phyloP scores from a whole-genome alignment of 2,797 vertebrate genomes.

The Siniperca undulata region DNA sequence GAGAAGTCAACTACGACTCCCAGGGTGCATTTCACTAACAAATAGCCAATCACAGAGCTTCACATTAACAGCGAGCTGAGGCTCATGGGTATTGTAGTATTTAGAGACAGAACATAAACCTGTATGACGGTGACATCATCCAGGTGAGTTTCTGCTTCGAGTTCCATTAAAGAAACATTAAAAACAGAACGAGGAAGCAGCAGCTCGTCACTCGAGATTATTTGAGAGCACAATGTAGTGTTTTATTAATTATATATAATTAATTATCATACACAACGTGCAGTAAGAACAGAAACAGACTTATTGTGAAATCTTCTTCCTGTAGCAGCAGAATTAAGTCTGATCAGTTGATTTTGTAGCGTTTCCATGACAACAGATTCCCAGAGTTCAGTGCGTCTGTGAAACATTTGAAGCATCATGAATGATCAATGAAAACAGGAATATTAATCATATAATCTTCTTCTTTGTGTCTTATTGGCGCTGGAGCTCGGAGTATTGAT shows the following conservation, averaged over 20 bases:
- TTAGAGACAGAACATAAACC: background rate
- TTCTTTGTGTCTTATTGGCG: constrained; percentile 1
- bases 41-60: background rate
- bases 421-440: background rate
- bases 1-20: background rate
- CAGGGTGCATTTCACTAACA: constrained; percentile 6
- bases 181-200: background rate
- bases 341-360: background rate
- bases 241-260: background rate
- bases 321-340: background rate
- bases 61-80: background rate
- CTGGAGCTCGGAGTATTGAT: background rate
- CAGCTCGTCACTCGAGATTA: background rate
- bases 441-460: background rate
- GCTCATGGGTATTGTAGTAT: background rate
- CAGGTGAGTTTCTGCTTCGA: no score
- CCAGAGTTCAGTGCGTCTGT: background rate
- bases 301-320: constrained; percentile 1
- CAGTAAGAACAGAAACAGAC: background rate
- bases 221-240: background rate
- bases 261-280: no score
- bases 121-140: background rate
- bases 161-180: background rate
- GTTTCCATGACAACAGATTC: constrained; percentile 1
- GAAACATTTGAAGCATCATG: background rate